Evolutionary conservation across 2,888 invertebrate species (phyloP).

Genomic region (Nomada hirtipes): DNA sequence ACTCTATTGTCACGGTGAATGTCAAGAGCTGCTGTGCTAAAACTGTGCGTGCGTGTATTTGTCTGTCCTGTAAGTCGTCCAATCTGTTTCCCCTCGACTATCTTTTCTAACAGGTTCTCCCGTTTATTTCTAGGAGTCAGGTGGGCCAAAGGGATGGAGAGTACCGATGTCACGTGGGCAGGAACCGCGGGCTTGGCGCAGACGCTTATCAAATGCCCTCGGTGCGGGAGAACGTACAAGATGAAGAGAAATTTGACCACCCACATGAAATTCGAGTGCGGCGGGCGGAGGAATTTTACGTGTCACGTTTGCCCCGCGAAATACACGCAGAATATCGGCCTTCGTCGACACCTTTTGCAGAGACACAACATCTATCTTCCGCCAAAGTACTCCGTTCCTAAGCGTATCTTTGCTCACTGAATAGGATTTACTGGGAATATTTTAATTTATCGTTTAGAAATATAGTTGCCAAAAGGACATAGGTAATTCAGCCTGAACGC

Average conservation of each 20-base stretch:
- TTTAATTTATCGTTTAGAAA: no score
- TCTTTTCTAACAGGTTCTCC: slow-evolving; percentile 44
- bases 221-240: slow-evolving; percentile 78
- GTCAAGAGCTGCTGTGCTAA: no score
- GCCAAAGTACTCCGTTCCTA: slow-evolving; percentile 68
- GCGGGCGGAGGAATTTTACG: slow-evolving; percentile 88
- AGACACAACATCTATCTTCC: slow-evolving; percentile 73
- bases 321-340: slow-evolving; percentile 88
- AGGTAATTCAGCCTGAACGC: no score
- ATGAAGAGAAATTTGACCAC: slow-evolving; percentile 77
- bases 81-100: no score
- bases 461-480: no score
- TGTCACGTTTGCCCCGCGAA: slow-evolving; percentile 88
- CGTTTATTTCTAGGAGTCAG: slow-evolving; percentile 59
- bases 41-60: neutral
- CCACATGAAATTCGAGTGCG: slow-evolving; percentile 91
- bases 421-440: no score
- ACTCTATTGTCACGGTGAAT: neutral
- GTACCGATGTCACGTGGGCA: neutral
- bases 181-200: neutral
- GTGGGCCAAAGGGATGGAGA: slow-evolving; percentile 1
- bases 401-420: slow-evolving; percentile 53
- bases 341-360: slow-evolving; percentile 74
- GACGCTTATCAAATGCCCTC: slow-evolving; percentile 68
- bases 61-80: neutral